A percentile compares a stretch with the other conserved stretches of the same genome.
Conservation (phyloP, 2,113 vertebrate genomes). For the Sorex fumeus region DNA sequence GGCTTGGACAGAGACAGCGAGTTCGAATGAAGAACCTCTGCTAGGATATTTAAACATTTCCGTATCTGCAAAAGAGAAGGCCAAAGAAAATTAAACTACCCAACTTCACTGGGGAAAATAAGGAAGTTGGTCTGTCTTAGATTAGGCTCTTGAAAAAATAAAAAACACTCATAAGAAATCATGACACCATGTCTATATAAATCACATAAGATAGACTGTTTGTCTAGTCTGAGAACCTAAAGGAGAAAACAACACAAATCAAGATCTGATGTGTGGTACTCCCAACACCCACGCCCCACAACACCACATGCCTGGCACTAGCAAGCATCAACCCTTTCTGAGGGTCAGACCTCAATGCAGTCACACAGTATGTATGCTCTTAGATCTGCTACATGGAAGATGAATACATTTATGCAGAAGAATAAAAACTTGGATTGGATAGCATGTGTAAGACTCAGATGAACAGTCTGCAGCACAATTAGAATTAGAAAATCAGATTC, state of each 20-base stretch:
- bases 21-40: constrained; percentile 1
- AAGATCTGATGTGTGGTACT: not conserved
- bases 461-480: not conserved
- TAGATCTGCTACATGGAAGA: not conserved
- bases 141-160: not conserved
- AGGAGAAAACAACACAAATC: constrained; percentile 23
- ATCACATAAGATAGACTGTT: not conserved
- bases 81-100: not conserved
- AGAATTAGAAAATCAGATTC: not conserved
- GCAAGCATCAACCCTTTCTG: not conserved
- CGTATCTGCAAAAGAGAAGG: not conserved
- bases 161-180: constrained; percentile 21
- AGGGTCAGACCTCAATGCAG: not conserved
- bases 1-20: not conserved
- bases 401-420: not conserved
- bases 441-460: not conserved
- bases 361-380: not conserved
- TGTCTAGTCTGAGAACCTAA: not conserved
- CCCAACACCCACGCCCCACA: not conserved
- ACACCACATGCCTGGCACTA: not conserved
- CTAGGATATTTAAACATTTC: not conserved
- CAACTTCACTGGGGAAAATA: not conserved
- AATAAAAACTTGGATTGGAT: not conserved
- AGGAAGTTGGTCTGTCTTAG: not conserved
- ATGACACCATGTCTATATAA: not conserved